Conservation (phyloP, 1,140 invertebrate genomes). For the Lysiphlebus fabarum region DNA sequence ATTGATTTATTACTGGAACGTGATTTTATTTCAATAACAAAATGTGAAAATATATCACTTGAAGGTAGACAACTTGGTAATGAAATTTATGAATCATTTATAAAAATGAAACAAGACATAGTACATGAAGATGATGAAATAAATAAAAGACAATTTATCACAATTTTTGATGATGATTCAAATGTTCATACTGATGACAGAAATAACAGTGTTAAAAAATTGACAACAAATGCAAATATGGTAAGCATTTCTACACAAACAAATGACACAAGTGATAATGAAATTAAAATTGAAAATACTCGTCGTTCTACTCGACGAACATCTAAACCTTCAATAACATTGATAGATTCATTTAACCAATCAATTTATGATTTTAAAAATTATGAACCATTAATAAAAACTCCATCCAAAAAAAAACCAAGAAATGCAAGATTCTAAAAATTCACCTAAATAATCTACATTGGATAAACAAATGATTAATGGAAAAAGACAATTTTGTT, state of each 20-base stretch:
- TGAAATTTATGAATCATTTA: constrained; percentile 21
- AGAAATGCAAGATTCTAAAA: too few species aligned
- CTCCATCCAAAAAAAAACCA: too few species aligned
- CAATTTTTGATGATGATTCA: background rate
- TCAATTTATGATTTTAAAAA: too few species aligned
- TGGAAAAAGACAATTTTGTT: too few species aligned
- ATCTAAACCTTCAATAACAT: background rate
- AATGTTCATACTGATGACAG: background rate
- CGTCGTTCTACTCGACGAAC: background rate
- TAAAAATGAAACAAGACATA: constrained; percentile 7
- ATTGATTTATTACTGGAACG: constrained; percentile 19
- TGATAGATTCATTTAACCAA: background rate
- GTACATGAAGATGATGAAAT: background rate
- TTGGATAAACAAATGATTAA: background rate
- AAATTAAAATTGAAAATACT: background rate
- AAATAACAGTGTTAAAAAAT: background rate
- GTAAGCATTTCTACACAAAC: constrained; percentile 1
- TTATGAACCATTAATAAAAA: too few species aligned
- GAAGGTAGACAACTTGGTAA: constrained; percentile 18
- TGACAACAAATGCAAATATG: background rate
- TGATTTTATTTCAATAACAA: constrained; percentile 15
- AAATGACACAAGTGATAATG: too few species aligned
- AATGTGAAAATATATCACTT: constrained; percentile 18
- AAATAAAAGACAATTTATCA: too few species aligned
- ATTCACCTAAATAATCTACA: too few species aligned